A percentile compares a stretch with the other conserved stretches of the same genome.
Evolutionary conservation across 2,888 invertebrate species (phyloP).

Genomic region (Xanthia togata): DNA sequence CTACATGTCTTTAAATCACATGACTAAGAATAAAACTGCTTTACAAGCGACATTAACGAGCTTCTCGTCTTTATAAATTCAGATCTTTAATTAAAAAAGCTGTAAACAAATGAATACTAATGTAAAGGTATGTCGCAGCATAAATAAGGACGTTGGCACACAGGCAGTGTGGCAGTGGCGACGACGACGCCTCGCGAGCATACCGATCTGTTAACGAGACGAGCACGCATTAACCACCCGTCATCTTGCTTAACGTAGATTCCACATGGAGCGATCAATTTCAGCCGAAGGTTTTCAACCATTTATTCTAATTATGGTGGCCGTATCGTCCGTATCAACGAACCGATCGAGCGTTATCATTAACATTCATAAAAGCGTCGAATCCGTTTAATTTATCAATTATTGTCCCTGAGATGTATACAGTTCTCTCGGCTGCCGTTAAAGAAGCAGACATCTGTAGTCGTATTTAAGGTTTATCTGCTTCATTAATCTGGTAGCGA

Average conservation of each 20-base stretch:
- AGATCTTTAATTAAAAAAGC: conserved; percentile 78
- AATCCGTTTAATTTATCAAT: conserved; percentile 87
- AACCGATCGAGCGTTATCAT: conserved; percentile 81
- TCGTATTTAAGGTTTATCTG: conserved; percentile 88
- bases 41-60: conserved; percentile 73
- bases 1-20: conserved; percentile 37
- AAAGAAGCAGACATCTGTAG: conserved; percentile 84
- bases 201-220: conserved; percentile 64
- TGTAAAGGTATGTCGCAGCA: conserved; percentile 61
- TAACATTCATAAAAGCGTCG: conserved; percentile 84
- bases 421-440: conserved; percentile 76
- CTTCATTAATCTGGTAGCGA: conserved; percentile 88
- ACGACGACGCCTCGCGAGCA: conserved; percentile 35
- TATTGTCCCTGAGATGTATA: conserved; percentile 77
- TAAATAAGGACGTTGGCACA: conserved; percentile 53
- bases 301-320: conserved; percentile 86
- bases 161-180: conserved; percentile 26
- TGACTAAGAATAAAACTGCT: conserved; percentile 41
- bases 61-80: conserved; percentile 66
- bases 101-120: conserved; percentile 81
- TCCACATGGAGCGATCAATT: conserved; percentile 78
- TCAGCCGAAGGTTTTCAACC: conserved; percentile 77
- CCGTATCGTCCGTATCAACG: conserved; percentile 76
- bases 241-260: conserved; percentile 74
- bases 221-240: conserved; percentile 75